These are phyloP conservation scores for Typhlichthys eigenmanni DNA, from an alignment of 2,797 vertebrate genomes.

Conservation along the genomic window DNA sequence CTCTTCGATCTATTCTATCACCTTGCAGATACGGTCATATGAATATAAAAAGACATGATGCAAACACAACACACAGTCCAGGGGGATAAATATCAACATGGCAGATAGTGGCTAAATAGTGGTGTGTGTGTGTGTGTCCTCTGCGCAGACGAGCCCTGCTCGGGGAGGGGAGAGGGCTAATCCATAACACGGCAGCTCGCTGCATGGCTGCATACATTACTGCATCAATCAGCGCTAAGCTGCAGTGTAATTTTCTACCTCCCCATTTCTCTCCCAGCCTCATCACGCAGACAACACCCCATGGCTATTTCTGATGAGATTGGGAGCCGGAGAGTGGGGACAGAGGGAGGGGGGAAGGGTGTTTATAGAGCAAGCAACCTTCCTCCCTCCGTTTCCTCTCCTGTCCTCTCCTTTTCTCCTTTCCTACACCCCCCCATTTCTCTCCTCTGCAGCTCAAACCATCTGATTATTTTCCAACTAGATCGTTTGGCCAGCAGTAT, in stretches of 20 bases:
- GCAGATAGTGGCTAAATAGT: constrained; percentile 40
- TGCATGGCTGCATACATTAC: constrained; percentile 77
- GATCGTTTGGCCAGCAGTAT: constrained; percentile 78
- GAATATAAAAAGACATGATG: constrained; percentile 31
- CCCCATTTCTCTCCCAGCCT: constrained; percentile 76
- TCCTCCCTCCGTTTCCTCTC: constrained; percentile 28
- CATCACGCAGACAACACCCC: constrained; percentile 83
- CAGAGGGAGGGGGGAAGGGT: constrained; percentile 53
- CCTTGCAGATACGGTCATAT: constrained; percentile 28
- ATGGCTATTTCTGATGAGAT: constrained; percentile 84
- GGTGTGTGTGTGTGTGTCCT: constrained; percentile 20
- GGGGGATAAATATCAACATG: constrained; percentile 48
- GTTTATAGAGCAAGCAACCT: constrained; percentile 67
- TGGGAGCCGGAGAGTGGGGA: constrained; percentile 62
- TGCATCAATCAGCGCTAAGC: constrained; percentile 81
- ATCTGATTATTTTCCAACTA: constrained; percentile 83
- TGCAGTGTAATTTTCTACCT: constrained; percentile 82
- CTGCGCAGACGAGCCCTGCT: constrained; percentile 46
- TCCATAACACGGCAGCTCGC: constrained; percentile 65
- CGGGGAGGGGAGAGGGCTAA: constrained; percentile 59
- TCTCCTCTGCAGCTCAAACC: constrained; percentile 48
- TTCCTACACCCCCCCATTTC: constrained; percentile 22
- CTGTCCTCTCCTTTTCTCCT: constrained; percentile 20
- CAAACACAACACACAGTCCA: constrained; percentile 35
- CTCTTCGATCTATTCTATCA: constrained; percentile 23